A percentile compares a stretch with the other conserved stretches of the same genome.
Conservation (phyloP, 2,888 invertebrate species). For the Neuroscelio doddi region DNA sequence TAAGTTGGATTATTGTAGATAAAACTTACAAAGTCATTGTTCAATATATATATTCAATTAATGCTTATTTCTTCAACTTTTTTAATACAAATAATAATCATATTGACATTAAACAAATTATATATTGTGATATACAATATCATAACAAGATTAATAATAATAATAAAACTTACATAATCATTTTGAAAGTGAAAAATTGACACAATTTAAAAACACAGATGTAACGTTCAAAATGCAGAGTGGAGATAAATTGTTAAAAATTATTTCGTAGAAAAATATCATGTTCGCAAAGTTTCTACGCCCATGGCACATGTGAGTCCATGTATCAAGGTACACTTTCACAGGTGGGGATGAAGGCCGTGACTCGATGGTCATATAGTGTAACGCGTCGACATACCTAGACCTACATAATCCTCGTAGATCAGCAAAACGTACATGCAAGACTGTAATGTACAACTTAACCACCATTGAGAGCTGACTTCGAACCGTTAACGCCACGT, state of each 20-base stretch:
- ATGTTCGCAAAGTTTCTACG: conserved; percentile 18
- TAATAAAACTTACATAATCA: too few species aligned
- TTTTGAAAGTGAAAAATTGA: neutral
- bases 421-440: conserved; percentile 23
- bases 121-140: too few species aligned
- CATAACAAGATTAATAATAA: too few species aligned
- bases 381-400: conserved; percentile 54
- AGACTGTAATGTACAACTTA: conserved; percentile 19
- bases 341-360: conserved; percentile 65
- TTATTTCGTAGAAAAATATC: too few species aligned
- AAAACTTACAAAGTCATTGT: too few species aligned
- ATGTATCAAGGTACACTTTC: conserved; percentile 29
- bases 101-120: too few species aligned
- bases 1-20: too few species aligned
- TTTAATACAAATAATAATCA: too few species aligned
- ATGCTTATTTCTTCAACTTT: too few species aligned
- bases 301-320: conserved; percentile 24
- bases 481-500: conserved; percentile 18
- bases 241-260: too few species aligned
- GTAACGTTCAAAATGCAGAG: too few species aligned
- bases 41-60: too few species aligned
- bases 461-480: neutral
- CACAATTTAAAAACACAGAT: neutral
- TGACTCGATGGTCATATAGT: conserved; percentile 51
- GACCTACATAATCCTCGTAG: conserved; percentile 55